Evolutionary conservation across 2,797 vertebrate species (phyloP).

Genomic region (Perodicticus potto): DNA sequence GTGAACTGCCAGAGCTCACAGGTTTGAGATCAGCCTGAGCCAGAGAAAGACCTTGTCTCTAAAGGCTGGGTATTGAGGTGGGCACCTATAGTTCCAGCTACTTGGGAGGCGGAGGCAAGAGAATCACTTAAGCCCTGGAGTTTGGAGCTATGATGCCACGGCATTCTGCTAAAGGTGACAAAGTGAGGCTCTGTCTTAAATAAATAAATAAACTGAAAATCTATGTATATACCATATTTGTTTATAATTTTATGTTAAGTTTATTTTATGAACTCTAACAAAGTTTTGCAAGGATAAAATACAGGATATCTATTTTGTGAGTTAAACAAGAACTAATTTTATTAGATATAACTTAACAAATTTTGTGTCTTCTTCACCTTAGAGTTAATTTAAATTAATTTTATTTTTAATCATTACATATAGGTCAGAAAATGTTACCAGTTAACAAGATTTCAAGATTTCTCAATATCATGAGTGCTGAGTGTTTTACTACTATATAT

Average conservation of each 20-base stretch:
- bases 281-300: background rate
- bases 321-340: background rate
- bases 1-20: no score
- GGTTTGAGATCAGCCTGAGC: no score
- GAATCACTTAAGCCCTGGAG: no score
- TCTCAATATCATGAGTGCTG: background rate
- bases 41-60: no score
- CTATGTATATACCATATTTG: background rate
- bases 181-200: no score
- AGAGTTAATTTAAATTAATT: constrained; percentile 8
- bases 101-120: no score
- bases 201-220: background rate
- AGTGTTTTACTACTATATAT: background rate
- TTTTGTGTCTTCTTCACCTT: background rate
- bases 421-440: constrained; percentile 5
- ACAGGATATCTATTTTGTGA: constrained; percentile 38
- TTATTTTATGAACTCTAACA: constrained; percentile 28
- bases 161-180: no score
- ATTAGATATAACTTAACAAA: background rate
- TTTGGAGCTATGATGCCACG: no score
- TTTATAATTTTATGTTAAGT: constrained; percentile 3
- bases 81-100: no score
- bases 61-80: no score
- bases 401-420: background rate
- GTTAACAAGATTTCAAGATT: background rate